These are phyloP conservation scores for Ceratina calcarata DNA, from an alignment of 1,140 invertebrate species.

Conservation along the genomic window DNA sequence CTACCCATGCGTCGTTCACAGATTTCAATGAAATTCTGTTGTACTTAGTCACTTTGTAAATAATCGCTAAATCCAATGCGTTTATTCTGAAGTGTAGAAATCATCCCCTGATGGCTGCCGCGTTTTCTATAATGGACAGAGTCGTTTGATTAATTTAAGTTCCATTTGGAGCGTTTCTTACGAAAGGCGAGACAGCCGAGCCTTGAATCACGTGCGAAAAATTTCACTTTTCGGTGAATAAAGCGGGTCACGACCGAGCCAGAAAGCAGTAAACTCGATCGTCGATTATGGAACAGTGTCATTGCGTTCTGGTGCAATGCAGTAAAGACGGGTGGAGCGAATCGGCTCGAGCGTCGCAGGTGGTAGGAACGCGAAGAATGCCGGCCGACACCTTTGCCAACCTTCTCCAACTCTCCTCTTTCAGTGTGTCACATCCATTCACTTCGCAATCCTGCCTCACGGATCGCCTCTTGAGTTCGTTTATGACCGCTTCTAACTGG, in stretches of 20 bases:
- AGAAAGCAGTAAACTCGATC: conserved; percentile 4
- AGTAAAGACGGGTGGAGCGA: conserved; percentile 59
- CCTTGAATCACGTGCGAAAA: background rate
- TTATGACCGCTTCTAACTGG: conserved; percentile 27
- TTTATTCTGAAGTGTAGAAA: no score
- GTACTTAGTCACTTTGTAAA: no score
- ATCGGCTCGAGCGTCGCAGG: conserved; percentile 51
- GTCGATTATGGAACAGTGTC: conserved; percentile 39
- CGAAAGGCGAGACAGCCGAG: no score
- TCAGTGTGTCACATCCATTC: conserved; percentile 56
- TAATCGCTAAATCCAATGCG: no score
- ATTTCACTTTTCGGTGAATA: background rate
- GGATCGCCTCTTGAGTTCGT: conserved; percentile 43
- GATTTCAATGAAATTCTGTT: no score
- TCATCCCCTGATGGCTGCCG: no score
- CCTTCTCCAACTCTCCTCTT: conserved; percentile 53
- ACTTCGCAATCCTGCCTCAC: conserved; percentile 37
- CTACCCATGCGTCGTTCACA: no score
- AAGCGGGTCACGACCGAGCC: background rate
- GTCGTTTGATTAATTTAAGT: no score
- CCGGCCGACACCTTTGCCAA: conserved; percentile 55
- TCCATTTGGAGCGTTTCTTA: background rate
- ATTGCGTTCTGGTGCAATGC: conserved; percentile 52
- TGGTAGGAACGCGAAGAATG: conserved; percentile 57
- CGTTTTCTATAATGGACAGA: no score